Evolutionary conservation across 2,888 invertebrate species (phyloP).

Genomic region (Meiosimyza decipiens): DNA sequence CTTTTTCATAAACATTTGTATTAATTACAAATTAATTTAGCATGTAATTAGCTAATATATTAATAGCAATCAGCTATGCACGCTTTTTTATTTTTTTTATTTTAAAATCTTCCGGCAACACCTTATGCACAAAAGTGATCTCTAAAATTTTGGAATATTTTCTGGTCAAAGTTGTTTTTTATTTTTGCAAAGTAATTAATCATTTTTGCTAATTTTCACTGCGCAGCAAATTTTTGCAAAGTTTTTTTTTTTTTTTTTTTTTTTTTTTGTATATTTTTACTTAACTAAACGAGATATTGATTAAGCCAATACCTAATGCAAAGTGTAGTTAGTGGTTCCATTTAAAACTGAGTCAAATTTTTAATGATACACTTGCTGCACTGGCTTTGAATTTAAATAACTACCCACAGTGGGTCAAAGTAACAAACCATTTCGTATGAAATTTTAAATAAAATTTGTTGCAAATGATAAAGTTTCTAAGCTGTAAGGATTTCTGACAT

Average conservation of each 20-base stretch:
- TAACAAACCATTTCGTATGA: too few species aligned
- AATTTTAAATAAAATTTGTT: too few species aligned
- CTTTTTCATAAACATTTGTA: conserved; percentile 23
- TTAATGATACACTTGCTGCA: conserved; percentile 17
- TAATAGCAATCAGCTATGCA: conserved; percentile 1
- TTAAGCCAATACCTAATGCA: not conserved
- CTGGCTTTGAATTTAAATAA: not conserved
- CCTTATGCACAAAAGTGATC: conserved; percentile 28
- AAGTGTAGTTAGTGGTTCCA: too few species aligned
- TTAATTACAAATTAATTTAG: conserved; percentile 59
- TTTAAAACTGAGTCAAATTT: too few species aligned
- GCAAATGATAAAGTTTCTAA: too few species aligned
- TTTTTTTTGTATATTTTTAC: not conserved
- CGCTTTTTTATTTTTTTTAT: too few species aligned
- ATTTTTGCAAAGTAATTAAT: conserved; percentile 13
- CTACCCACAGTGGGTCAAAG: too few species aligned
- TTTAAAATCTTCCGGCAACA: conserved; percentile 40
- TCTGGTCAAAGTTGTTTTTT: not conserved
- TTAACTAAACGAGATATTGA: conserved; percentile 6
- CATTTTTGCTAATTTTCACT: conserved; percentile 16
- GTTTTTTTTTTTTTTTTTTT: not conserved
- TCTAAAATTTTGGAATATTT: conserved; percentile 6
- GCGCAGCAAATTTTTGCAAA: not conserved
- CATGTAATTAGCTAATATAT: conserved; percentile 59
- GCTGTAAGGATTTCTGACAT: too few species aligned